Evolutionary conservation across 2,888 invertebrate species (phyloP).

Genomic region (Agrochola lychnidis): DNA sequence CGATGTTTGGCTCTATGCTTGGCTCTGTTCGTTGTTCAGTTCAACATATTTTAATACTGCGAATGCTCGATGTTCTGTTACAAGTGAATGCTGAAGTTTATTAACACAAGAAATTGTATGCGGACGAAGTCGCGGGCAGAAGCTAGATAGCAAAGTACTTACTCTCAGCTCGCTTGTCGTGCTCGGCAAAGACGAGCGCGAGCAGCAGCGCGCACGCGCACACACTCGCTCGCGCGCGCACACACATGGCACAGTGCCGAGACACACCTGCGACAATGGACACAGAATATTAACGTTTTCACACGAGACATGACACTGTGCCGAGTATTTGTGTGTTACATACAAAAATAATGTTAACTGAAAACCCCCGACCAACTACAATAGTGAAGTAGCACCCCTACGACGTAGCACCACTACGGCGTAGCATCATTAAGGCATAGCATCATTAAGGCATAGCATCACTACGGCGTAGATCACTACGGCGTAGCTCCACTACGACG

Average conservation of each 20-base stretch:
- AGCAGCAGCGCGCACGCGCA: slow-evolving; percentile 65
- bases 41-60: too few species aligned
- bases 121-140: not conserved
- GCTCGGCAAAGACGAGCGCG: slow-evolving; percentile 67
- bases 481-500: too few species aligned
- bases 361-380: not conserved
- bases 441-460: not conserved
- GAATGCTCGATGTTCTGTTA: too few species aligned
- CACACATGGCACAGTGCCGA: slow-evolving; percentile 43
- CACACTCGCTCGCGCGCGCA: slow-evolving; percentile 46
- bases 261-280: slow-evolving; percentile 11
- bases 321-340: not conserved
- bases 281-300: not conserved
- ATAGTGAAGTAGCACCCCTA: not conserved
- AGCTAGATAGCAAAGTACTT: slow-evolving; percentile 49
- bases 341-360: not conserved
- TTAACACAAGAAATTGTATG: not conserved
- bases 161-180: slow-evolving; percentile 76
- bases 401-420: not conserved
- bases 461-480: not conserved
- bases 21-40: too few species aligned
- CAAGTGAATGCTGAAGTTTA: too few species aligned
- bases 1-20: too few species aligned
- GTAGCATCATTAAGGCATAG: not conserved
- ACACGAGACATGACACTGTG: not conserved